Evolutionary conservation across 2,113 vertebrate genomes (phyloP), one percentile per base, ranked within the genome.

Genomic region (Capra hircus): DNA sequence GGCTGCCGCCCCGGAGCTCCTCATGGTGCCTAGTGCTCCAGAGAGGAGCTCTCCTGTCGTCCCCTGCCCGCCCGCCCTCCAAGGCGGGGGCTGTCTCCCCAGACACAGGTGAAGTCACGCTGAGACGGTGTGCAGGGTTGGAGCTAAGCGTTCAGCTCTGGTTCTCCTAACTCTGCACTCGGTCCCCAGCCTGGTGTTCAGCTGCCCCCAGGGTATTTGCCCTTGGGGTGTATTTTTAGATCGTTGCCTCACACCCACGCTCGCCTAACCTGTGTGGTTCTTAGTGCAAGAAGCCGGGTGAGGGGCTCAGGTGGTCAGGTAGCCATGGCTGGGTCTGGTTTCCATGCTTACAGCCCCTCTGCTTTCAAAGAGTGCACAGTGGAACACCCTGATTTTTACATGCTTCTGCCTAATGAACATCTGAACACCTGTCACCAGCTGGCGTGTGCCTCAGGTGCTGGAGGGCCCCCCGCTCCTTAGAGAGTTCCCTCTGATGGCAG

Each of bases 1-100:
- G 17, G 23, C 25, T 17, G 10, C 30, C 0, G 1, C 19, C 36
- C 21, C 6, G 5, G 17, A 74, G 36, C 21, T 23, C 36, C 36
- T 74, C 5, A 6, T 0, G 1, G 21, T 21, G 36, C 71, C 0
- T 0, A 3, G 9, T 45, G 48, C 48, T 53, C 1, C 52, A 11
- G 2, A 27, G 48, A 43, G 33, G 10, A 30, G 83, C 52, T 52
- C 40, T 60, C 30, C 2, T 16, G 87, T 25, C 1, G 4, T n/a
- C n/a, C 43, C 21, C 74, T 2, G 1, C 67, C 21, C 0, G 0
- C 36, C 21, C 0, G 48, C 7, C 19, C 16, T n/a, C 33, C 43
- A 91, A 84, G 74, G 14, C 7, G 1, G 36, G 48, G 33, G 28
- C 4, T 4, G 19, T 78, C 28, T 25, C 45, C 6, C 40, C 1